Evolutionary conservation across 2,113 vertebrate species (phyloP), one percentile per base, ranked within the genome.

Genomic region (Syrrhaptes paradoxus): DNA sequence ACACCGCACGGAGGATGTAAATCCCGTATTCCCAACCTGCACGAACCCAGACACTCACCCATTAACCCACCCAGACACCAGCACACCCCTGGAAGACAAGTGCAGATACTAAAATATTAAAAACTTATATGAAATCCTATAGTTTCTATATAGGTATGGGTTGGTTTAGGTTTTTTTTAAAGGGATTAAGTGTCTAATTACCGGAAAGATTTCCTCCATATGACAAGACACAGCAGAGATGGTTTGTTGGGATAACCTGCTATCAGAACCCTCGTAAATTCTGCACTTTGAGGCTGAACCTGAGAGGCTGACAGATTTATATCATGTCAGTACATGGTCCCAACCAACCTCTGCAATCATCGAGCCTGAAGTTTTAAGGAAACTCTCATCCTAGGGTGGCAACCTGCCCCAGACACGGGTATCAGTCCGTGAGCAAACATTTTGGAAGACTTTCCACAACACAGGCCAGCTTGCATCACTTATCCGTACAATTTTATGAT

Each of bases 301-400:
- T 6, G 34, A 63, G 49, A 73, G 68, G 55, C 28, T 15, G 38
- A 54, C n/a, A 70, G 70, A 52, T 62, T 77, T 29, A 11, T 1
- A 17, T 48, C 25, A 45, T 21, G 46, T 31, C 84, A 88, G 63
- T 10, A 36, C 22, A 25, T 4, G 5, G 79, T n/a, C 80, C 62
- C 25, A 55, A 38, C 4, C 70, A 11, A 51, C 2, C 58, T 20
- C 25, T 1, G 7, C 7, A 74, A 34, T 51, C 83, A 57, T 22
- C 4, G 3, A 65, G 36, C 7, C 49, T 6, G 1, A 41, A 1
- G 0, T 22, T 14, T 32, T 9, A 10, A 11, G 24, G 9, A 29
- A n/a, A 74, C 36, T 84, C 15, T 0, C 36, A 45, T n/a, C 61
- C 78, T 4, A 16, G 4, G 11, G 38, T 3, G 29, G 48, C 51